A percentile compares a stretch with the other conserved stretches of the same genome.
These are phyloP conservation scores for Eulemur macaco DNA, from an alignment of 2,113 vertebrate genomes.

Conservation along the genomic window DNA sequence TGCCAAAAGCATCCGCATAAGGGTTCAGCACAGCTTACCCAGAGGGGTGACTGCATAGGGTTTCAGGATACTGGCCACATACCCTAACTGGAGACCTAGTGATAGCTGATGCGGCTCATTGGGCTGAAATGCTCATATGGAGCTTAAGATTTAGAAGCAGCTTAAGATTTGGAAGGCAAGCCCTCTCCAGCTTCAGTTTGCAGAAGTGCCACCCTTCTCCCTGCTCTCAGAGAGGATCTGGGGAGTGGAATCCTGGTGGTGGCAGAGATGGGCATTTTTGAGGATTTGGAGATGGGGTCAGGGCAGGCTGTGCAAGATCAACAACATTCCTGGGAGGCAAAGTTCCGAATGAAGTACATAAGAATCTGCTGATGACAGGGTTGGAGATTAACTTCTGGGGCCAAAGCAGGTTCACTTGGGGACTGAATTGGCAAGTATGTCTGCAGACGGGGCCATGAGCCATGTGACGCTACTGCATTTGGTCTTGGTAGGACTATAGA, in stretches of 20 bases:
- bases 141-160: neutral
- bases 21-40: neutral
- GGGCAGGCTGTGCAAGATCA: conserved; percentile 24
- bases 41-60: neutral
- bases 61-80: neutral
- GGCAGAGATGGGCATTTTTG: neutral
- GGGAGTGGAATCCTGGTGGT: neutral
- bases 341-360: neutral
- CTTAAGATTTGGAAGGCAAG: neutral
- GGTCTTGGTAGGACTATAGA: neutral
- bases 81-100: neutral
- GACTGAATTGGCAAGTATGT: neutral
- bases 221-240: neutral
- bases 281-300: neutral
- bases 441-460: neutral
- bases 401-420: neutral
- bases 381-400: neutral
- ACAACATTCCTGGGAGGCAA: conserved; percentile 55
- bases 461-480: neutral
- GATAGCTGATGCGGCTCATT: neutral
- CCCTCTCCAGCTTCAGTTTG: neutral
- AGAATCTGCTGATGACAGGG: conserved; percentile 60
- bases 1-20: neutral
- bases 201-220: neutral
- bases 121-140: neutral